A percentile compares a stretch with the other conserved stretches of the same genome.
phyloP scores from a whole-genome alignment of 2,797 vertebrate species.

The Pseudocheirus occidentalis region DNA sequence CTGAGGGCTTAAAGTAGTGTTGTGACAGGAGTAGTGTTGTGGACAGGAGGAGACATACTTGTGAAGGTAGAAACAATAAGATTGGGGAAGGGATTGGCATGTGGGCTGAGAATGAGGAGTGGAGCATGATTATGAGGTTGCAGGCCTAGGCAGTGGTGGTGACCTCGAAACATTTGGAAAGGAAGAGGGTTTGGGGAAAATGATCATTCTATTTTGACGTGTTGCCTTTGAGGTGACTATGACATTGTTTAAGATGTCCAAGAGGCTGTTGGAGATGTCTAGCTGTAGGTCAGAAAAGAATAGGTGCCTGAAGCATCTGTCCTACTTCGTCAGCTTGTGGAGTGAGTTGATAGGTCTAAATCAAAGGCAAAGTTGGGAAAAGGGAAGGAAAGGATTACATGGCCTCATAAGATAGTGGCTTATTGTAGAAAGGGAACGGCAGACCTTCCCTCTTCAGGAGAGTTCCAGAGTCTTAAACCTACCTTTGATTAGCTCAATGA shows the following conservation, averaged over 20 bases:
- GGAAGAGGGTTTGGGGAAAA: neutral
- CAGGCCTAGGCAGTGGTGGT: neutral
- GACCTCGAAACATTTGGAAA: neutral
- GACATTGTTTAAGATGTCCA: neutral
- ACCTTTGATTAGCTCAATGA: neutral
- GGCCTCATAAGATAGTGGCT: neutral
- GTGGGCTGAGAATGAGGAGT: neutral
- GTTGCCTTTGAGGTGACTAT: neutral
- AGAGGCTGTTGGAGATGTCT: neutral
- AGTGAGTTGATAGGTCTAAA: neutral
- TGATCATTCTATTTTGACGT: neutral
- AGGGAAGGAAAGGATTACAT: neutral
- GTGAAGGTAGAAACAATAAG: neutral
- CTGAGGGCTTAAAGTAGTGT: neutral
- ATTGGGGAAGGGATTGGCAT: neutral
- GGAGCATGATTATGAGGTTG: neutral
- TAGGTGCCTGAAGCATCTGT: neutral
- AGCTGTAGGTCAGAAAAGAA: neutral
- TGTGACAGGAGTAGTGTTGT: too few relatives aligned
- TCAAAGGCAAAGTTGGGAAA: neutral
- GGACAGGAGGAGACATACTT: neutral
- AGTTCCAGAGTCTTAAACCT: neutral
- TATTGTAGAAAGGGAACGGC: neutral
- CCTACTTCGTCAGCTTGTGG: neutral
- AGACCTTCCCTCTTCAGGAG: neutral